These are phyloP conservation scores for Phalangium opilio DNA, from an alignment of 2,888 invertebrate species.

Conservation along the genomic window DNA sequence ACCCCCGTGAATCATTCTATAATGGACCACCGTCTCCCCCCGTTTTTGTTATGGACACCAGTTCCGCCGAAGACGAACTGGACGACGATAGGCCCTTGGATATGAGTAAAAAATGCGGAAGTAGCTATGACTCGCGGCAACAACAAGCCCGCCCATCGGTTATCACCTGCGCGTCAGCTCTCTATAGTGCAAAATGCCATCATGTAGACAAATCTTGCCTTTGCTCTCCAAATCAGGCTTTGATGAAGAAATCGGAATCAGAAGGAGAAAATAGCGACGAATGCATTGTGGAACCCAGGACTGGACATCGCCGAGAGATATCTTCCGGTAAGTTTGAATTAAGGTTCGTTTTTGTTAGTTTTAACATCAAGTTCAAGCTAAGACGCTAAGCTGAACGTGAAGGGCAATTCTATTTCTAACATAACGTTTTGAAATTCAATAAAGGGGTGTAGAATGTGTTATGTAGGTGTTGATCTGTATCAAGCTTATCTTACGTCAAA, in stretches of 20 bases:
- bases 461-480: no score
- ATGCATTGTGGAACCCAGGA: neutral
- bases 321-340: neutral
- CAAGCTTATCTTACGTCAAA: no score
- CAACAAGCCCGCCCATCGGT: conserved; percentile 41
- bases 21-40: no score
- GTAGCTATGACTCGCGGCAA: conserved; percentile 4
- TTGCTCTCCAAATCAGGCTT: conserved; percentile 1
- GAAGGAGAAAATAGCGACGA: conserved; percentile 4
- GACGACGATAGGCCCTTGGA: conserved; percentile 22
- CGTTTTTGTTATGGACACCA: no score
- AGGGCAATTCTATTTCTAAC: no score
- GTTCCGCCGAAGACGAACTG: no score
- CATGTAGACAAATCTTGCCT: neutral
- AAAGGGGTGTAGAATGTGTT: no score
- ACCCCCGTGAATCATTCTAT: no score
- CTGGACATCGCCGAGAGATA: neutral
- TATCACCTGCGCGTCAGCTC: conserved; percentile 41
- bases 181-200: conserved; percentile 14
- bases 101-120: conserved; percentile 21
- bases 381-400: no score
- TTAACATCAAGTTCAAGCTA: no score
- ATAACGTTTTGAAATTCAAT: no score
- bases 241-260: conserved; percentile 8
- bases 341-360: no score